phyloP scores from a whole-genome alignment of 1,140 invertebrate genomes.

The Portunus trituberculatus region DNA sequence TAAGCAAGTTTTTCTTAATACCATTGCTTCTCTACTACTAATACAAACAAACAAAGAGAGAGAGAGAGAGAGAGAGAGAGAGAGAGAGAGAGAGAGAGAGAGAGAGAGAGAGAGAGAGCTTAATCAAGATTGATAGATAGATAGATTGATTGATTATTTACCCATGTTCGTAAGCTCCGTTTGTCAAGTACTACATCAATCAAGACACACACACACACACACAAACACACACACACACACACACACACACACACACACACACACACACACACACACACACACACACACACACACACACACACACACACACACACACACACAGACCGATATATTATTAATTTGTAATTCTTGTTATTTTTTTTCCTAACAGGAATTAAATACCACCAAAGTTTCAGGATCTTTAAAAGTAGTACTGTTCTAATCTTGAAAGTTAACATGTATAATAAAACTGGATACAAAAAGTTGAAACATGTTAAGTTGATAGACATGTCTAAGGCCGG shows the following conservation, averaged over 20 bases:
- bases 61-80: not conserved
- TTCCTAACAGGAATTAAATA: too few relatives aligned
- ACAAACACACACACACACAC: constrained; percentile 30
- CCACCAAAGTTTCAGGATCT: too few relatives aligned
- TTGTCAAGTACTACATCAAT: too few relatives aligned
- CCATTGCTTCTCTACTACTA: too few relatives aligned
- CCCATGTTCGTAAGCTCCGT: not conserved
- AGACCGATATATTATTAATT: not conserved
- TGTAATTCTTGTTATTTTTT: not conserved
- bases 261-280: not conserved
- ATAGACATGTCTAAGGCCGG: too few relatives aligned
- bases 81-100: constrained; percentile 2
- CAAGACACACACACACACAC: not conserved
- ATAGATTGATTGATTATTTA: not conserved
- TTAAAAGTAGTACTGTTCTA: too few relatives aligned
- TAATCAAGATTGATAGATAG: not conserved
- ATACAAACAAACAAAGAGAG: too few relatives aligned
- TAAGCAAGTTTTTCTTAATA: not conserved
- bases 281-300: constrained; percentile 41
- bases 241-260: constrained; percentile 22
- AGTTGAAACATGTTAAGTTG: too few relatives aligned
- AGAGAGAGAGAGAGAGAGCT: not conserved
- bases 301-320: constrained; percentile 40
- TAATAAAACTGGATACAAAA: too few relatives aligned
- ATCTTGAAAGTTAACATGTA: too few relatives aligned